Evolutionary conservation across 2,888 invertebrate genomes (phyloP).

Genomic region (Pachycephus smyrnensis): DNA sequence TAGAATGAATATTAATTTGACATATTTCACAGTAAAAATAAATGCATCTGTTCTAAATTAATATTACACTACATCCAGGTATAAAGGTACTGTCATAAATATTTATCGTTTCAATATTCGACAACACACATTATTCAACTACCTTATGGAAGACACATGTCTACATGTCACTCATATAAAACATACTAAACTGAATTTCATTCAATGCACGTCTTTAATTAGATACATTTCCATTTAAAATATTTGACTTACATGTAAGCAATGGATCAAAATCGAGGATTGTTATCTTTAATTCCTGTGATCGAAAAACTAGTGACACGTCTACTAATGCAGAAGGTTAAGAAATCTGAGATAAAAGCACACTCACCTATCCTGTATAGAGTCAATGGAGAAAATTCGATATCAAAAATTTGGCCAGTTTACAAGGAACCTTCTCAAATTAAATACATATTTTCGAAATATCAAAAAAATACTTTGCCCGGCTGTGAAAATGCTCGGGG

Average conservation of each 20-base stretch:
- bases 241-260: not conserved
- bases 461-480: constrained; percentile 37
- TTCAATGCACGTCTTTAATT: not conserved
- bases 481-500: constrained; percentile 37
- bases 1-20: not conserved
- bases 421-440: constrained; percentile 1
- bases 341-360: not conserved
- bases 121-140: not conserved
- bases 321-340: constrained; percentile 34
- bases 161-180: constrained; percentile 21
- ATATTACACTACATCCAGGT: not conserved
- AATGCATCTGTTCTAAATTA: not conserved
- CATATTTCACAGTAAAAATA: constrained; percentile 11
- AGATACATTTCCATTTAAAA: not conserved
- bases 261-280: not conserved
- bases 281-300: not conserved
- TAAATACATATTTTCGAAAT: constrained; percentile 34
- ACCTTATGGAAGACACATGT: constrained; percentile 2
- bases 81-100: not conserved
- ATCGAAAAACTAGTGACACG: constrained; percentile 46
- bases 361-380: not conserved
- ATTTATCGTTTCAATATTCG: not conserved
- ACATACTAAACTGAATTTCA: not conserved
- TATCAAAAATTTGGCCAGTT: not conserved
- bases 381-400: not conserved